Evolutionary conservation across 2,888 invertebrate species (phyloP).

Genomic region (Achlya flavicornis): DNA sequence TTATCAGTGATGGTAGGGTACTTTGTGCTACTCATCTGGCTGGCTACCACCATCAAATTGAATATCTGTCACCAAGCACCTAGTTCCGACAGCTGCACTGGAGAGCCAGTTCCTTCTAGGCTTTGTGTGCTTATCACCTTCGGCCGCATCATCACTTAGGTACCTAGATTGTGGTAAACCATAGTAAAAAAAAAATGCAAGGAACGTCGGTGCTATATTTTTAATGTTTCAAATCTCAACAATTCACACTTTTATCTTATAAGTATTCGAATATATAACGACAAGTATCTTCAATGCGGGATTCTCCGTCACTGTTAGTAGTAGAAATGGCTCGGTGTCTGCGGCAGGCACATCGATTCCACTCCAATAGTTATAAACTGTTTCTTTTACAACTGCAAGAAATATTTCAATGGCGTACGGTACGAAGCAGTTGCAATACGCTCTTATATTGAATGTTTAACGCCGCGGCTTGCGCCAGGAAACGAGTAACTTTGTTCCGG

Average conservation of each 20-base stretch:
- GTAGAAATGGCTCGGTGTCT: conserved; percentile 38
- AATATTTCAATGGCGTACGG: conserved; percentile 35
- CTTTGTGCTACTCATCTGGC: no score
- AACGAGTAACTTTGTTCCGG: conserved; percentile 22
- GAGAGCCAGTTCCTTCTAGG: no score
- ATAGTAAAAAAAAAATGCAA: neutral
- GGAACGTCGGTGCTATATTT: neutral
- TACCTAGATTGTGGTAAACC: no score
- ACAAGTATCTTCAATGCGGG: neutral
- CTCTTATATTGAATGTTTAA: conserved; percentile 46
- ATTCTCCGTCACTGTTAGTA: conserved; percentile 9
- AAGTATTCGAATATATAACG: neutral
- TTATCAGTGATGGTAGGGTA: no score
- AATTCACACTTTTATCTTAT: no score
- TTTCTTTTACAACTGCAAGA: conserved; percentile 42
- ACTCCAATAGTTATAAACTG: conserved; percentile 53
- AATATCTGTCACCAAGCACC: no score
- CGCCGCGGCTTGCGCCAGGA: conserved; percentile 28
- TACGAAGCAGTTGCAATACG: conserved; percentile 25
- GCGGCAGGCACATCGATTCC: conserved; percentile 47
- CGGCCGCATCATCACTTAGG: no score
- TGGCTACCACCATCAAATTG: no score
- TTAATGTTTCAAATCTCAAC: neutral
- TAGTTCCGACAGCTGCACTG: no score
- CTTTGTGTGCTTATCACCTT: no score